Base-by-base conservation (phyloP, 2,888 invertebrate species). In the Arge pagana region DNA sequence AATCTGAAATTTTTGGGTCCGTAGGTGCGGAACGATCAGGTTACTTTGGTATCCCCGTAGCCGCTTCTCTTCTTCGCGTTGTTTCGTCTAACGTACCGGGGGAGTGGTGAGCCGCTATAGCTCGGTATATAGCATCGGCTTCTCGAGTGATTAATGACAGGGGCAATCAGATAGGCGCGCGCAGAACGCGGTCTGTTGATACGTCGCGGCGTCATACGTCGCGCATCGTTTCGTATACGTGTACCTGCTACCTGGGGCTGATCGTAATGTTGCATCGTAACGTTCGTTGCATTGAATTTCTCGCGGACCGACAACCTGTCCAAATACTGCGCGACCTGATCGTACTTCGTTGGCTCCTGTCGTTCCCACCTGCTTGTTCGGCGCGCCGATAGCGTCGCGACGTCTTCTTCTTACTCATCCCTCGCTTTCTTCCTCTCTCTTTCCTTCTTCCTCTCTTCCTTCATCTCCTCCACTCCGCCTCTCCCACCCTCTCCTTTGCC, bases 91-190 rank as follows among this genome's bases (percentile, higher is more conserved):
- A 71, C 70, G 66, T 65, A 65, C 57, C 58, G 58, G 62, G 66
- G 67, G 68, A 71, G 70, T 69, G 68, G 71, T 71, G 71, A 71
- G 67, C 60, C 60, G 62, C 57, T 63, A 68, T 63, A 66, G 59
- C 56, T 63, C 68, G 60, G 64, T 68, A 60, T 64, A n/a, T n/a
- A n/a, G n/a, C n/a, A n/a, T n/a, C n/a, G n/a, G n/a, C n/a, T n/a
- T n/a, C n/a, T 23, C 33, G 4, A n/a, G 33, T 45, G 45, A 45
- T 45, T 45, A 45, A 45, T 45, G 45, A 45, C 45, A 5, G 13
- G 16, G 45, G 33, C 35, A 45, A 45, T 45, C 45, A 33, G 45
- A 45, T 45, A 45, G 21, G 10, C 11, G 45, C 40, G 3, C 15
- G 33, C 33, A 24, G 13, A 45, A 45, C 15, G 21, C n/a, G 30